Conservation (phyloP, 2,888 invertebrate species). For the Rhagophthalmus giganteus region DNA sequence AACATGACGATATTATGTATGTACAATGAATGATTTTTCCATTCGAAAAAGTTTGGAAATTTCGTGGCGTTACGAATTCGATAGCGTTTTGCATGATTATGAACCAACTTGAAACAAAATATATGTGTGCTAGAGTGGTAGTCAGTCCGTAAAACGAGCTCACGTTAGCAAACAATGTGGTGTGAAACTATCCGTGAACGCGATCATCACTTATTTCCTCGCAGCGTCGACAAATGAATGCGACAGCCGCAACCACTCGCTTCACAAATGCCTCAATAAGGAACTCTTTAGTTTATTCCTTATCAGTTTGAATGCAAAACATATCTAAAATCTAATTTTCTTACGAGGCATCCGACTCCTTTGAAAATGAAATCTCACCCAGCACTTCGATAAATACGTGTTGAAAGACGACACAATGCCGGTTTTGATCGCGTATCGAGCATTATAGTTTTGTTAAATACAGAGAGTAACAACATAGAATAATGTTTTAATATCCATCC, state of each 20-base stretch:
- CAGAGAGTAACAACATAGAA: too few relatives aligned
- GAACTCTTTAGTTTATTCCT: constrained; percentile 15
- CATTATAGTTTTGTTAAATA: too few relatives aligned
- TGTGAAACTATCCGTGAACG: constrained; percentile 37
- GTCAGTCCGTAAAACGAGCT: constrained; percentile 22
- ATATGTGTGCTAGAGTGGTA: constrained; percentile 13
- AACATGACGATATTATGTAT: too few relatives aligned
- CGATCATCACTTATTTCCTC: constrained; percentile 36
- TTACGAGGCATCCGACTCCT: constrained; percentile 1
- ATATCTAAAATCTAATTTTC: constrained; percentile 10
- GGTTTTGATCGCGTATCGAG: too few relatives aligned
- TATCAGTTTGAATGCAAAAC: constrained; percentile 8
- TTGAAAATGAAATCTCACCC: too few relatives aligned
- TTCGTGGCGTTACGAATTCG: neutral
- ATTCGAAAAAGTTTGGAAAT: neutral
- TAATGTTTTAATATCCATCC: too few relatives aligned
- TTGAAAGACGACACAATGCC: too few relatives aligned
- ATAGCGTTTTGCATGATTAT: constrained; percentile 4
- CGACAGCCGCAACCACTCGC: constrained; percentile 26
- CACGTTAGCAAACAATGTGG: constrained; percentile 33
- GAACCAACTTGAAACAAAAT: constrained; percentile 12
- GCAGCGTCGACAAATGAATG: constrained; percentile 35
- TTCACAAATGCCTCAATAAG: constrained; percentile 15
- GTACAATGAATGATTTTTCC: neutral
- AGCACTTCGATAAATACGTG: too few relatives aligned